Conservation (phyloP, 2,113 vertebrate species). For the Oncorhynchus keta region DNA sequence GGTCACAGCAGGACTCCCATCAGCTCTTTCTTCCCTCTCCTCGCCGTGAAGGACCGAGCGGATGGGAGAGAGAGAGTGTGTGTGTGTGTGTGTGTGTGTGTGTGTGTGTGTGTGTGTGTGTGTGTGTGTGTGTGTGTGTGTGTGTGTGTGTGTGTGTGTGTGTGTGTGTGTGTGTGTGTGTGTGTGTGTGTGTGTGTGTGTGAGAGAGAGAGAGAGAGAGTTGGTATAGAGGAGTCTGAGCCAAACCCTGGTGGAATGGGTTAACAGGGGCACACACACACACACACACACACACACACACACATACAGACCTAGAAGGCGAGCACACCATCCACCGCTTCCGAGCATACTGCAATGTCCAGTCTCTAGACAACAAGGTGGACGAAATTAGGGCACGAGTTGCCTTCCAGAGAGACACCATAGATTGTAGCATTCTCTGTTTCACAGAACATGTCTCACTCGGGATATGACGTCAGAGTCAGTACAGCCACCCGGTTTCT, state of each 20-base stretch:
- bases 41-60: slow-evolving; percentile 47
- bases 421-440: too few relatives aligned
- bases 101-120: neutral
- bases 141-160: neutral
- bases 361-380: too few relatives aligned
- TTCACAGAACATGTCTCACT: too few relatives aligned
- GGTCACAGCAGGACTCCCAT: slow-evolving; percentile 69
- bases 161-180: too few relatives aligned
- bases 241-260: neutral
- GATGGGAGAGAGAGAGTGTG: slow-evolving; percentile 56
- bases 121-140: too few relatives aligned
- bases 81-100: too few relatives aligned
- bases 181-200: neutral
- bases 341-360: too few relatives aligned
- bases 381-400: too few relatives aligned
- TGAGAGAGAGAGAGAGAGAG: slow-evolving; percentile 40
- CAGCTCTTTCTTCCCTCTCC: slow-evolving; percentile 65
- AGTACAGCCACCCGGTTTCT: too few relatives aligned
- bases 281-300: slow-evolving; percentile 20
- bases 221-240: slow-evolving; percentile 68
- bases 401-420: too few relatives aligned
- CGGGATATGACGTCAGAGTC: too few relatives aligned
- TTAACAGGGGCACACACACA: slow-evolving; percentile 24
- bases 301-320: neutral
- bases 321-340: neutral